Evolutionary conservation across 2,797 vertebrate species (phyloP), one percentile per base, ranked within the genome.

Genomic region (Falco berigora): DNA sequence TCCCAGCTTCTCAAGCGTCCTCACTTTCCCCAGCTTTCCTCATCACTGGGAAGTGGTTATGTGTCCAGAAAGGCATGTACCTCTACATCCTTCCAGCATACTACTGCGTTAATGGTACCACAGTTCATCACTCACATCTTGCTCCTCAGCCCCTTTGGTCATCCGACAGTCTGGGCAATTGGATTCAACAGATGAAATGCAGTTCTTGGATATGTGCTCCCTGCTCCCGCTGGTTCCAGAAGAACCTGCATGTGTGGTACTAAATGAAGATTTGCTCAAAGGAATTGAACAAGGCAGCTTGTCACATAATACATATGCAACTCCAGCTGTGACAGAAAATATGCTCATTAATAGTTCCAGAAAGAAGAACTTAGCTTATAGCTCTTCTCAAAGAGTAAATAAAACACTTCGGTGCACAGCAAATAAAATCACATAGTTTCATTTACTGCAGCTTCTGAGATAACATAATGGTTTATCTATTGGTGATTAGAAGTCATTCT

Each of bases 41-140:
- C 40, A 42, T 47, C 21, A 1, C 64, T 80, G 77, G 42, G 4
- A 61, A 68, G 67, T 25, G 40, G n/a, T 16, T 88, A 8, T 53
- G 28, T 56, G 17, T 67, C 62, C 81, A 56, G 66, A 80, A 82
- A 83, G 56, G 19, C 50, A 81, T 2, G 7, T 47, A 27, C 42
- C 36, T 78, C 36, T 61, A 1, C 23, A 59, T 8, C 59, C 49
- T 92, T 77, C 61, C 23, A 77, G 55, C 12, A 28, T 4, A 61
- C 17, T 77, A 62, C 23, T 2, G 1, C 3, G 0, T 63, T 27
- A 42, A 23, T 13, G 14, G 49, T 28, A 71, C 52, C 0, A 0
- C n/a, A 28, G 0, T 47, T 73, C 14, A 55, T 28, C 2, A 0
- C 27, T 86, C 8, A 2, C 55, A 4, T 74, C 67, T 78, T 67